These are phyloP conservation scores for Pissodes strobi DNA, from an alignment of 1,140 invertebrate species.

Conservation along the genomic window DNA sequence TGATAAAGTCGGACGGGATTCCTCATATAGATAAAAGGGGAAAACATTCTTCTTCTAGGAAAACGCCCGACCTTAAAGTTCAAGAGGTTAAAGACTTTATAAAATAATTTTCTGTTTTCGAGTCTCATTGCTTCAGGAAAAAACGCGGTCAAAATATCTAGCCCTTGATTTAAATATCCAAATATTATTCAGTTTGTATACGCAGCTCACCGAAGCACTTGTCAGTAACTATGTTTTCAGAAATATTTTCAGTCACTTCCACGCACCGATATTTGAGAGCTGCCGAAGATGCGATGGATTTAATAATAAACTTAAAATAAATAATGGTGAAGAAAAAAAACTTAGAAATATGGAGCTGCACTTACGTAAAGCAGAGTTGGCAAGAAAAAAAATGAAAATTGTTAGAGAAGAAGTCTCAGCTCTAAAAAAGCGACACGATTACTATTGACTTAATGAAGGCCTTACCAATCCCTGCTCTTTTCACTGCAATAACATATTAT, in stretches of 20 bases:
- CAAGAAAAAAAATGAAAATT: not conserved
- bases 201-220: not conserved
- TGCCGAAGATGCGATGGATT: too few species aligned
- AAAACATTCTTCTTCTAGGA: not conserved
- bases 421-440: not conserved
- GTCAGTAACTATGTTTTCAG: not conserved
- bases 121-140: too few species aligned
- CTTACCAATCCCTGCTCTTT: too few species aligned
- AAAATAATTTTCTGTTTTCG: too few species aligned
- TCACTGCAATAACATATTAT: too few species aligned
- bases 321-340: not conserved
- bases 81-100: too few species aligned
- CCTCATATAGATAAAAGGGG: not conserved
- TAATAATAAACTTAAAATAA: too few species aligned
- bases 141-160: not conserved
- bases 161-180: not conserved
- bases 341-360: not conserved
- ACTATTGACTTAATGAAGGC: too few species aligned
- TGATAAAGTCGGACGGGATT: not conserved
- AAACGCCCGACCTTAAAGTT: not conserved
- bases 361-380: not conserved
- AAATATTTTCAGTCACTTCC: not conserved
- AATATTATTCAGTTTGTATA: not conserved
- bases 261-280: too few species aligned
- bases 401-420: not conserved